These are phyloP conservation scores for Synaphobranchus kaupii DNA, from an alignment of 2,797 vertebrate species.

Conservation along the genomic window DNA sequence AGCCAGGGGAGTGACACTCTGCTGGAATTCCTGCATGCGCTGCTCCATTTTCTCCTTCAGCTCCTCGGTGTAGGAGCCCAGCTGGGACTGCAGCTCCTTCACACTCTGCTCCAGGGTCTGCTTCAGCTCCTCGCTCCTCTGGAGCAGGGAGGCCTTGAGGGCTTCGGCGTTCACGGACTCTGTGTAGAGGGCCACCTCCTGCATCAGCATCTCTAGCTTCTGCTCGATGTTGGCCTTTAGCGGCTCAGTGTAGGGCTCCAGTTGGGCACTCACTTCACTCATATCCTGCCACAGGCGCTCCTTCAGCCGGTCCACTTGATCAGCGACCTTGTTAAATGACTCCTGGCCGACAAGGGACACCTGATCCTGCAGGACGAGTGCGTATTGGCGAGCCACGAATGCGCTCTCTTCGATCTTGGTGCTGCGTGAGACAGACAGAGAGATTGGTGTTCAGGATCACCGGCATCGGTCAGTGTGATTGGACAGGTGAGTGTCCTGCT, in stretches of 20 bases:
- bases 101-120: constrained; percentile 52
- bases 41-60: neutral
- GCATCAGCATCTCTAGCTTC: constrained; percentile 37
- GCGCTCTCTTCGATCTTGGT: constrained; percentile 44
- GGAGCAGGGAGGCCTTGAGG: constrained; percentile 63
- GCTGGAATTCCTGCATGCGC: constrained; percentile 9
- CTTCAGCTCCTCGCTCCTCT: constrained; percentile 68
- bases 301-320: constrained; percentile 48
- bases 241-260: constrained; percentile 53
- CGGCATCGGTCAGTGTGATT: neutral
- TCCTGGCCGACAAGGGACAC: constrained; percentile 48
- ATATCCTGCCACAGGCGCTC: constrained; percentile 43
- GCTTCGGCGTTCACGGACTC: constrained; percentile 68
- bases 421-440: constrained; percentile 21
- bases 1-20: constrained; percentile 24
- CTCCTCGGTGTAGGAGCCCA: constrained; percentile 39
- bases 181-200: constrained; percentile 69
- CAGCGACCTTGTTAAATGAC: constrained; percentile 40
- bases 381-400: constrained; percentile 45
- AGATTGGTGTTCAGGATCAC: too few relatives aligned
- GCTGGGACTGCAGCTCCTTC: constrained; percentile 49
- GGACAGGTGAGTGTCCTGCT: neutral
- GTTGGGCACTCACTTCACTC: constrained; percentile 41
- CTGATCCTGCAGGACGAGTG: constrained; percentile 37
- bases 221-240: constrained; percentile 23